Evolutionary conservation across 2,888 invertebrate genomes (phyloP).

Genomic region (Lasioglossum morio): DNA sequence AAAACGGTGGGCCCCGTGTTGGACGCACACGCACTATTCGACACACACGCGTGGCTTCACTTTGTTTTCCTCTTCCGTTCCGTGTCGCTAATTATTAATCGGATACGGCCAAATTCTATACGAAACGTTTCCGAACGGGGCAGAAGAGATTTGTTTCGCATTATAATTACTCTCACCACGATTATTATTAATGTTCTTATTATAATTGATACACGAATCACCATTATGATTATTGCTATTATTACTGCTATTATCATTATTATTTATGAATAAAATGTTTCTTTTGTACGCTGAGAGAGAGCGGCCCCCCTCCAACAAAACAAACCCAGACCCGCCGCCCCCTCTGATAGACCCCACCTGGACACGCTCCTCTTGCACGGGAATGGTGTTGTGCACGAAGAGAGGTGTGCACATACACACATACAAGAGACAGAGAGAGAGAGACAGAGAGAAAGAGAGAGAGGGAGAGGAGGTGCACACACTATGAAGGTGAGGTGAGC

Average conservation of each 20-base stretch:
- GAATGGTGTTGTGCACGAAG: slow-evolving; percentile 55
- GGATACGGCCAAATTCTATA: slow-evolving; percentile 24
- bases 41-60: slow-evolving; percentile 5
- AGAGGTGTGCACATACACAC: neutral
- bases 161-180: slow-evolving; percentile 41
- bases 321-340: neutral
- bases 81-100: slow-evolving; percentile 44
- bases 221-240: slow-evolving; percentile 38
- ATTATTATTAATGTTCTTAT: slow-evolving; percentile 39
- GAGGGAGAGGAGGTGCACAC: neutral
- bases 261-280: slow-evolving; percentile 65
- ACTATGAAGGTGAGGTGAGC: slow-evolving; percentile 55
- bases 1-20: slow-evolving; percentile 58
- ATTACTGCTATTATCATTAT: slow-evolving; percentile 48
- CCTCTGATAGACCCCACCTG: neutral
- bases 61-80: slow-evolving; percentile 38
- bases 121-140: neutral
- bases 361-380: slow-evolving; percentile 25
- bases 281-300: slow-evolving; percentile 71
- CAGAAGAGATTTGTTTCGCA: slow-evolving; percentile 3
- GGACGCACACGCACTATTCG: slow-evolving; percentile 57
- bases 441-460: no score
- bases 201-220: slow-evolving; percentile 41
- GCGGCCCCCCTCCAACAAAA: slow-evolving; percentile 39
- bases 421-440: neutral